phyloP scores from a whole-genome alignment of 2,797 vertebrate genomes.

The Amphiprion clarkii region DNA sequence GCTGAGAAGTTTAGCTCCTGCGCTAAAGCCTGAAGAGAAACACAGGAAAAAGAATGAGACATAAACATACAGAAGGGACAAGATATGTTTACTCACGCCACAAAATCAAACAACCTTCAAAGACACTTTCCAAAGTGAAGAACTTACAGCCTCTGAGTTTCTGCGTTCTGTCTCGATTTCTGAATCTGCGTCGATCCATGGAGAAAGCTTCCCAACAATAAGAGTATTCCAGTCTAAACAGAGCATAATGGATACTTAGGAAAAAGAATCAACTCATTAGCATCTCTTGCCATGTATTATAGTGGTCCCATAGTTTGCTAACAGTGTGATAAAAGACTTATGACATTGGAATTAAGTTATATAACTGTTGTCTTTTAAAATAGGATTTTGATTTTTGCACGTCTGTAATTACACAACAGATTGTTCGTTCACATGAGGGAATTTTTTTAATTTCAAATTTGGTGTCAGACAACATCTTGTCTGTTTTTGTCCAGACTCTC shows the following conservation, averaged over 20 bases:
- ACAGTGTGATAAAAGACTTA: too few species aligned
- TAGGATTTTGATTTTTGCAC: too few species aligned
- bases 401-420: too few species aligned
- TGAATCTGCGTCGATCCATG: conserved; percentile 92
- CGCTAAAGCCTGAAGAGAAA: conserved; percentile 86
- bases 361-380: too few species aligned
- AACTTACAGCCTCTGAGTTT: conserved; percentile 91
- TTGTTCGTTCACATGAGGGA: too few species aligned
- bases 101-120: neutral
- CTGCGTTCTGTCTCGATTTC: conserved; percentile 88
- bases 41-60: neutral
- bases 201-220: conserved; percentile 94
- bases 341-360: too few species aligned
- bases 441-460: too few species aligned
- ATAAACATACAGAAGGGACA: neutral
- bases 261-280: neutral
- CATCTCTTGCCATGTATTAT: neutral
- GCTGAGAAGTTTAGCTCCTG: conserved; percentile 95
- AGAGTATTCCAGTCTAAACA: conserved; percentile 93
- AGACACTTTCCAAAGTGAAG: neutral
- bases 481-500: too few species aligned
- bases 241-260: neutral
- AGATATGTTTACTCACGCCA: neutral
- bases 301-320: neutral
- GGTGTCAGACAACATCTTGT: too few species aligned